Evolutionary conservation across 2,888 invertebrate genomes (phyloP), one percentile per base, ranked within the genome.

Genomic region (Heliconius charithonia): DNA sequence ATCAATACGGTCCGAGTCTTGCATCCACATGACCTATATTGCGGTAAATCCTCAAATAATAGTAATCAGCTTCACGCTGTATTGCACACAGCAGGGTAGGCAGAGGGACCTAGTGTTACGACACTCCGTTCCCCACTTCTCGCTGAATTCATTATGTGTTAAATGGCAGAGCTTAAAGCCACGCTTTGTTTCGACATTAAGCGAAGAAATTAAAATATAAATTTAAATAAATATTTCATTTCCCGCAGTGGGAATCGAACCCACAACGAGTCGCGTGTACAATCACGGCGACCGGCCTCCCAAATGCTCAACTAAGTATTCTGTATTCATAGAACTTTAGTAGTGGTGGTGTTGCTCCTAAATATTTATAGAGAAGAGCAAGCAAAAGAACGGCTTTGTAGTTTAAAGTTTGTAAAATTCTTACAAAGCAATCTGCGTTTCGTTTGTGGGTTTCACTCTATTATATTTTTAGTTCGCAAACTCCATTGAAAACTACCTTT

Each of bases 361-460:
- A 80, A 80, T 80, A 80, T 78, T 77, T 80, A 80, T 80, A 75
- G 74, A 71, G 66, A 75, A 51, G 71, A 67, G 63, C 66, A 78
- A 62, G 59, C 67, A 71, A 72, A 77, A 75, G 77, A 80, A 75
- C 27, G 51, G 45, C 67, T 77, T 62, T 77, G 77, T 73, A 73
- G 67, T 66, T 65, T 32, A 73, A 77, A 67, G 41, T 77, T 67
- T 73, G 56, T 73, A 16, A 73, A 73, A 73, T 67, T 67, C 73
- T 77, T 67, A 77, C 67, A 59, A 37, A 37, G 66, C 66, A 77
- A 77, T 78, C 72, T 74, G 74, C 73, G 67, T 66, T 41, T 62
- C 66, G 59, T n/a, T 59, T n/a, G 59, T 59, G 41, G 51, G 41
- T 67, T 74, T 62, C 66, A 67, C 67, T 74, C 59, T 67, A 78